Percentiles rank a stretch among this genome's conserved stretches.
These are phyloP conservation scores for Epistrophe eligans DNA, from an alignment of 2,888 invertebrate species.

Conservation along the genomic window DNA sequence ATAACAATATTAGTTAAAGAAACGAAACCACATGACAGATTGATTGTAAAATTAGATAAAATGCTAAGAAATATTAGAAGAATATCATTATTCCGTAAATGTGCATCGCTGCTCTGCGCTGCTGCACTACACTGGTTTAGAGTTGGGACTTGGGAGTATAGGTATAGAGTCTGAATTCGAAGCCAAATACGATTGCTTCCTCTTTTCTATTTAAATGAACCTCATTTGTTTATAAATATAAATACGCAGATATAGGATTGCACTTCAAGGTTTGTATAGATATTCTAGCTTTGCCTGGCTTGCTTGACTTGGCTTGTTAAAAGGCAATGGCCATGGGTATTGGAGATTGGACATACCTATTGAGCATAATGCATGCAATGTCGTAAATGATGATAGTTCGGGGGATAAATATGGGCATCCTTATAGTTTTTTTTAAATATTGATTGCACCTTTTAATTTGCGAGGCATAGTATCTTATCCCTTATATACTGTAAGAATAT, in stretches of 20 bases:
- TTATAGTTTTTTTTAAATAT: slow-evolving; percentile 50
- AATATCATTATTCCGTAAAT: slow-evolving; percentile 76
- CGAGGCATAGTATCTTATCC: neutral
- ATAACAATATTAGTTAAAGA: slow-evolving; percentile 62
- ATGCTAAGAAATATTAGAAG: slow-evolving; percentile 76
- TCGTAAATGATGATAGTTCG: slow-evolving; percentile 21
- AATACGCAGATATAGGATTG: slow-evolving; percentile 27
- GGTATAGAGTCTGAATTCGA: neutral
- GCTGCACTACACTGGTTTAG: neutral
- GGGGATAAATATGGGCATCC: slow-evolving; percentile 60
- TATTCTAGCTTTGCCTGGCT: neutral
- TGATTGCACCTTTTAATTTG: slow-evolving; percentile 74
- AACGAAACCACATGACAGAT: slow-evolving; percentile 70
- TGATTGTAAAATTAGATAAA: slow-evolving; percentile 72
- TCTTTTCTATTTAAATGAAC: slow-evolving; percentile 73
- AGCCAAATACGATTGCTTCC: slow-evolving; percentile 59
- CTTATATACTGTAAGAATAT: slow-evolving; percentile 9
- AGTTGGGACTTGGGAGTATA: neutral
- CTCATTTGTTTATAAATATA: slow-evolving; percentile 59
- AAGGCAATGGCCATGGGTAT: slow-evolving; percentile 11
- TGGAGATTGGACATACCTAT: slow-evolving; percentile 7
- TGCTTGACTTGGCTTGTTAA: slow-evolving; percentile 10
- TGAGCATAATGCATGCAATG: slow-evolving; percentile 12
- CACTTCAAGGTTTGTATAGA: slow-evolving; percentile 21
- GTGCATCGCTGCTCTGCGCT: slow-evolving; percentile 46